Evolutionary conservation across 2,888 invertebrate genomes (phyloP).

Genomic region (Archaeoteleia sp.): DNA sequence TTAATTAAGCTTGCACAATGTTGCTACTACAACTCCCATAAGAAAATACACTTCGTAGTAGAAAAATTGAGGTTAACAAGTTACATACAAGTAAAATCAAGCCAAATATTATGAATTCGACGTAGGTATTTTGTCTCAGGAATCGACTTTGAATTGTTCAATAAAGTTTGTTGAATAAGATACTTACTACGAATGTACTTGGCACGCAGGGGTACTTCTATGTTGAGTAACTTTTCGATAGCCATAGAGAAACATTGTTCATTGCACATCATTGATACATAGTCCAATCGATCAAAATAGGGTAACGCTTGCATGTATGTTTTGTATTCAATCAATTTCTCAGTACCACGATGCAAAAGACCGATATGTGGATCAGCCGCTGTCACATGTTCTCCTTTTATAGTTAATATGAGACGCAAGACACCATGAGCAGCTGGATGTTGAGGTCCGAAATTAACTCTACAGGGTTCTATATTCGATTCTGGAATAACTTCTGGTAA

Average conservation of each 20-base stretch:
- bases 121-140: too few species aligned
- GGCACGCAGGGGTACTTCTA: constrained; percentile 93
- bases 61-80: neutral
- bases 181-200: constrained; percentile 95
- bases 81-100: constrained; percentile 1
- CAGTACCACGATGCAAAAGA: constrained; percentile 96
- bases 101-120: too few species aligned
- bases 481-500: constrained; percentile 78
- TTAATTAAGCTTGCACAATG: too few species aligned
- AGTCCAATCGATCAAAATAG: constrained; percentile 98
- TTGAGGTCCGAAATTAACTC: constrained; percentile 93
- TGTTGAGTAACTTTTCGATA: constrained; percentile 96
- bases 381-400: constrained; percentile 93
- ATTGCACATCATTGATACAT: constrained; percentile 99
- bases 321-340: constrained; percentile 98
- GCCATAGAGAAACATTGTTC: constrained; percentile 98
- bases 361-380: constrained; percentile 98
- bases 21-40: too few species aligned
- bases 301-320: constrained; percentile 98
- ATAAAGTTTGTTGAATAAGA: neutral
- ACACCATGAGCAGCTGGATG: constrained; percentile 97
- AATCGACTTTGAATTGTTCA: too few species aligned
- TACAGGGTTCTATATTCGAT: constrained; percentile 89
- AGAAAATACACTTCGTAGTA: neutral
- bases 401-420: constrained; percentile 87